phyloP scores from a whole-genome alignment of 2,113 vertebrate species.

The Gobius niger region DNA sequence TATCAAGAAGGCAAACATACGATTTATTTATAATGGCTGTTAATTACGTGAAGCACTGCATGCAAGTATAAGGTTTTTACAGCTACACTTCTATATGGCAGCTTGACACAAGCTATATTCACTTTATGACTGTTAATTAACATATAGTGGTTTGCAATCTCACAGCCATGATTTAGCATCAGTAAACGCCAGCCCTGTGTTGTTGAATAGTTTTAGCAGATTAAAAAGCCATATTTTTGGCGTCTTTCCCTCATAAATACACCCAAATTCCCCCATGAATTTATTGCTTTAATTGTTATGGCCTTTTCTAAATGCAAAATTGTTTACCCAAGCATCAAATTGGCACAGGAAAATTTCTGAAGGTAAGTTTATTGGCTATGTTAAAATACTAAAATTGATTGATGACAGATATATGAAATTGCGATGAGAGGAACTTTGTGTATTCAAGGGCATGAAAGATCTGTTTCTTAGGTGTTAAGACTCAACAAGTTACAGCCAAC shows the following conservation, averaged over 20 bases:
- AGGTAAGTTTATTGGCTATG: constrained; percentile 42
- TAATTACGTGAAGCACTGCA: background rate
- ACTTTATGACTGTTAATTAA: constrained; percentile 25
- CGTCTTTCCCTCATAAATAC: constrained; percentile 38
- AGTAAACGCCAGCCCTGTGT: constrained; percentile 9
- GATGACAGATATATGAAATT: constrained; percentile 45
- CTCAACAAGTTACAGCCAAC: background rate
- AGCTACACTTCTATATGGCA: background rate
- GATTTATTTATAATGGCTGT: background rate
- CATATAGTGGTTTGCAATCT: constrained; percentile 4
- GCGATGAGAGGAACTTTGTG: constrained; percentile 29
- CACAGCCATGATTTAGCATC: constrained; percentile 22
- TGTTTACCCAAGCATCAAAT: constrained; percentile 34
- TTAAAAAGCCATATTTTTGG: constrained; percentile 23
- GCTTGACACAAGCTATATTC: constrained; percentile 3
- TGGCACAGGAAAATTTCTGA: constrained; percentile 32
- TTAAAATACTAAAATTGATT: constrained; percentile 34
- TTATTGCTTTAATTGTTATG: constrained; percentile 36
- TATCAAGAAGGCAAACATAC: constrained; percentile 23
- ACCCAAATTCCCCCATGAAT: constrained; percentile 37
- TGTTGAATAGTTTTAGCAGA: constrained; percentile 13
- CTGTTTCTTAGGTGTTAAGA: background rate
- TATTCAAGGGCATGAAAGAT: background rate
- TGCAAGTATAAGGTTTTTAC: background rate
- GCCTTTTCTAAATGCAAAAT: constrained; percentile 41